phyloP scores from a whole-genome alignment of 1,140 invertebrate genomes.

The Drosophila sturtevanti region DNA sequence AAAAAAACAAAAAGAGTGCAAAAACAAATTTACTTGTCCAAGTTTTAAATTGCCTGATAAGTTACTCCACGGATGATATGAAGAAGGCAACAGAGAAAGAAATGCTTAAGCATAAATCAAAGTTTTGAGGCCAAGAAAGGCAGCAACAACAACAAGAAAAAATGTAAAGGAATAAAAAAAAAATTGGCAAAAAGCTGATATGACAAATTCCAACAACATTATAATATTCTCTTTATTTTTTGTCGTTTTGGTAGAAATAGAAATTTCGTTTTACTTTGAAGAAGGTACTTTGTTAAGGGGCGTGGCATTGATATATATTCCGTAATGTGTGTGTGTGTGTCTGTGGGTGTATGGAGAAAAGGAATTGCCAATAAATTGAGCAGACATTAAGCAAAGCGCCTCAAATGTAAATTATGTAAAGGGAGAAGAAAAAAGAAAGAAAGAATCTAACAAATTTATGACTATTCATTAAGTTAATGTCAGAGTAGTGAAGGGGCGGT shows the following conservation, averaged over 20 bases:
- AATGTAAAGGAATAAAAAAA: background rate
- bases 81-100: background rate
- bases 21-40: conserved; percentile 17
- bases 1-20: conserved; percentile 3
- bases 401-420: conserved; percentile 4
- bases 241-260: background rate
- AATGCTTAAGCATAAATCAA: conserved; percentile 50
- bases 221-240: background rate
- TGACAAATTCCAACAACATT: conserved; percentile 58
- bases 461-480: conserved; percentile 58
- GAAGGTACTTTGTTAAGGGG: background rate
- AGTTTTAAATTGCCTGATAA: conserved; percentile 24
- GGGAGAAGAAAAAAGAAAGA: conserved; percentile 1
- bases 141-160: background rate
- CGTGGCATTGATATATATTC: conserved; percentile 33
- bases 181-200: conserved; percentile 45
- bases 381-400: conserved; percentile 42
- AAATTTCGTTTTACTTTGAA: background rate
- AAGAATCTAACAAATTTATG: conserved; percentile 67
- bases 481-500: background rate
- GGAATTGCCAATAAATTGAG: conserved; percentile 75
- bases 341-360: conserved; percentile 29
- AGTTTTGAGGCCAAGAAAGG: conserved; percentile 26
- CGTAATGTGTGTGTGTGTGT: background rate
- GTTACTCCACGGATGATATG: conserved; percentile 1